Percentiles rank a stretch among this genome's conserved stretches.
These are phyloP conservation scores for Hemitrygon akajei DNA, from an alignment of 2,797 vertebrate genomes.

Conservation along the genomic window DNA sequence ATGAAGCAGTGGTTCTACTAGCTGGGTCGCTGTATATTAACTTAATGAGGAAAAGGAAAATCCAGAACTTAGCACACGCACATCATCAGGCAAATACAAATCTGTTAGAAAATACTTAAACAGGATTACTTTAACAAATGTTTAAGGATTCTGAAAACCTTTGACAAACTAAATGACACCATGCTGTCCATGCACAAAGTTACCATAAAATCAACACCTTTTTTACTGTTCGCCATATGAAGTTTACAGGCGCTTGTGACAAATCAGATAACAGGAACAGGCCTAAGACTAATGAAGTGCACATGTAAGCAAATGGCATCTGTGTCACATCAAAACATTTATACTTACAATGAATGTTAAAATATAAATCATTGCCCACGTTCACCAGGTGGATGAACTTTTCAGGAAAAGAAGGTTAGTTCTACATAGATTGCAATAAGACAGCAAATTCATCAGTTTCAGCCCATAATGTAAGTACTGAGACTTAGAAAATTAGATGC, in stretches of 20 bases:
- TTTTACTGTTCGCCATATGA: not conserved
- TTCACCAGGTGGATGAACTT: not conserved
- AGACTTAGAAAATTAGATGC: too few relatives aligned
- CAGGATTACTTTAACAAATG: not conserved
- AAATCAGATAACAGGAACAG: slow-evolving; percentile 18
- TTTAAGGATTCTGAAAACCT: not conserved
- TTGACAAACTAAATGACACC: not conserved
- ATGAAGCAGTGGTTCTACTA: too few relatives aligned
- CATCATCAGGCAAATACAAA: not conserved
- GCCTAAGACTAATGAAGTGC: not conserved
- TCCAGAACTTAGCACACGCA: not conserved
- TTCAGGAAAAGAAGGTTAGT: not conserved
- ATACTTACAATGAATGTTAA: not conserved
- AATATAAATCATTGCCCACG: not conserved
- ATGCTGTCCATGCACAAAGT: not conserved
- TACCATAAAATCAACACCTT: slow-evolving; percentile 22
- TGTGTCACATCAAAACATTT: slow-evolving; percentile 29
- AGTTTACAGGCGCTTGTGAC: not conserved
- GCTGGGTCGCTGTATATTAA: not conserved
- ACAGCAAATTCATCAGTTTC: not conserved
- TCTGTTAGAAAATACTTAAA: not conserved
- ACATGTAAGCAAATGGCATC: slow-evolving; percentile 26
- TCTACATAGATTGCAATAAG: not conserved
- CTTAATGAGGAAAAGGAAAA: not conserved
- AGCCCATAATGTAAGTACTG: not conserved